These are phyloP conservation scores for Artibeus jamaicensis DNA, from an alignment of 2,797 vertebrate genomes.

Conservation along the genomic window DNA sequence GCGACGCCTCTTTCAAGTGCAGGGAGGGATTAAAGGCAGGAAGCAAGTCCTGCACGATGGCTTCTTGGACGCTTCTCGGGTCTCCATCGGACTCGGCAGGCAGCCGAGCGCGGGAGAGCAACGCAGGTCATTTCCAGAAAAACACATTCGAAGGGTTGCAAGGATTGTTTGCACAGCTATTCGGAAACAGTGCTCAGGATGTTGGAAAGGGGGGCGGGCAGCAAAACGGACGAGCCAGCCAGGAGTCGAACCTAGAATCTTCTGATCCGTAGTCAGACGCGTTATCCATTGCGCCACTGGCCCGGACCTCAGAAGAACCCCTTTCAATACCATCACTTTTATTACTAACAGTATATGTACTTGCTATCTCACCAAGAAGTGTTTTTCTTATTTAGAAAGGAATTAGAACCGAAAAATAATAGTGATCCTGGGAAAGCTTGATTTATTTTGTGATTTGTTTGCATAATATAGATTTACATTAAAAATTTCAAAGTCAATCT, in stretches of 20 bases:
- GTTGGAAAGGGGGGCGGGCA: too few species aligned
- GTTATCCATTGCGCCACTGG: conserved; percentile 38
- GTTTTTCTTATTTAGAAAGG: not conserved
- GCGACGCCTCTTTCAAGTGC: not conserved
- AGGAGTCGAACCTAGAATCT: conserved; percentile 58
- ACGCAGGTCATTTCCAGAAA: not conserved
- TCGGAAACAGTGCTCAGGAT: not conserved
- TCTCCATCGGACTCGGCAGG: too few species aligned
- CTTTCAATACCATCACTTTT: rapidly evolving
- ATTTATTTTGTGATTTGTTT: not conserved
- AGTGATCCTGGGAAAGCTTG: not conserved
- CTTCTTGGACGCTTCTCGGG: too few species aligned
- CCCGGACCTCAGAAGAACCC: rapidly evolving
- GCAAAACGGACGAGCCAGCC: conserved; percentile 27
- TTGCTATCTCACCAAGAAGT: not conserved
- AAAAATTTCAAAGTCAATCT: not conserved
- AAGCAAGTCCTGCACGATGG: too few species aligned
- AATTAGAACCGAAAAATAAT: not conserved
- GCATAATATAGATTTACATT: not conserved
- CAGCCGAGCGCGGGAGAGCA: not conserved
- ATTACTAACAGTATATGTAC: too few species aligned
- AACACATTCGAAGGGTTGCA: rapidly evolving
- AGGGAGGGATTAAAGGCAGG: not conserved
- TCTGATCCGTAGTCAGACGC: conserved; percentile 77
- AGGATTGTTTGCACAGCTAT: not conserved